phyloP scores from a whole-genome alignment of 2,888 invertebrate genomes.

The Quadriops clusia region DNA sequence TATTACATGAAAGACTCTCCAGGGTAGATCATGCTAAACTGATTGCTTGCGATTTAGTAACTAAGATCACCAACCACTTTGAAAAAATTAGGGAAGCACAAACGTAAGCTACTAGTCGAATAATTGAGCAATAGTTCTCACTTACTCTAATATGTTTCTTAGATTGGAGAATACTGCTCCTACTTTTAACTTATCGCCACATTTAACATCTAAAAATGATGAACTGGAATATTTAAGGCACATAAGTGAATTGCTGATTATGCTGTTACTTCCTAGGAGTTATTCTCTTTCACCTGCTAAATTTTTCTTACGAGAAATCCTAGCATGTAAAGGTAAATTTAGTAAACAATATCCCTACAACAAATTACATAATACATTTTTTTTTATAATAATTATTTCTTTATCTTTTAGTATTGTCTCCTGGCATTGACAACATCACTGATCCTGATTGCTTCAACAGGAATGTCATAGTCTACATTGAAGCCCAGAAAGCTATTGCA shows the following conservation, averaged over 20 bases:
- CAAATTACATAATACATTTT: neutral
- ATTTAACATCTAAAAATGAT: conserved; percentile 57
- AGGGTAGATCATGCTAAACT: conserved; percentile 73
- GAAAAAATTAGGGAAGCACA: conserved; percentile 71
- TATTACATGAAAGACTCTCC: conserved; percentile 59
- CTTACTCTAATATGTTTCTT: too few relatives aligned
- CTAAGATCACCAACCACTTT: conserved; percentile 72
- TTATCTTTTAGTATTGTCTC: conserved; percentile 56
- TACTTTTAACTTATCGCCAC: conserved; percentile 61
- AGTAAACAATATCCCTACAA: too few relatives aligned
- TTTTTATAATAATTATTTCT: neutral
- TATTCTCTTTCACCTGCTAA: conserved; percentile 69
- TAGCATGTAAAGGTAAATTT: conserved; percentile 70
- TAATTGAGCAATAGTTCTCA: too few relatives aligned
- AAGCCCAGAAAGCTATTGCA: conserved; percentile 65
- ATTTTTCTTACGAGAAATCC: conserved; percentile 68
- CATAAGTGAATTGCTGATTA: conserved; percentile 70
- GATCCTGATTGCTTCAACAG: conserved; percentile 88
- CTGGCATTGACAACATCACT: conserved; percentile 70
- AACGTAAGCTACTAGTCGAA: conserved; percentile 26
- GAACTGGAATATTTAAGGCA: conserved; percentile 73
- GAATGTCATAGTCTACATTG: conserved; percentile 71
- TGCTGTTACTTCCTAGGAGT: conserved; percentile 68
- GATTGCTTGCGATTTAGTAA: conserved; percentile 71
- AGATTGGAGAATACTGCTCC: too few relatives aligned